A percentile compares a stretch with the other conserved stretches of the same genome.
These are phyloP conservation scores for Achroia grisella DNA, from an alignment of 1,140 invertebrate species.

Conservation along the genomic window DNA sequence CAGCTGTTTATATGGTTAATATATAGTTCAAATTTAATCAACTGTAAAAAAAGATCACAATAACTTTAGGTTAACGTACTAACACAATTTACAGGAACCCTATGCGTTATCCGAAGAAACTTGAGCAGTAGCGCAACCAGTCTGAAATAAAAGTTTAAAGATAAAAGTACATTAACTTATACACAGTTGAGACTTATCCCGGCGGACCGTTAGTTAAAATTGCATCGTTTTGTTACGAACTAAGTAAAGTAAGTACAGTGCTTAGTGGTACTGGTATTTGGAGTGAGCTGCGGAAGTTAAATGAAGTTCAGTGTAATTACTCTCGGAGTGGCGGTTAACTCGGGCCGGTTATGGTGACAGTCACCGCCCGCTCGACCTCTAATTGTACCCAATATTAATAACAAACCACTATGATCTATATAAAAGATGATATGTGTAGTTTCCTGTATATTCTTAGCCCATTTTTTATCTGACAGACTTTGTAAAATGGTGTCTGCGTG, in stretches of 20 bases:
- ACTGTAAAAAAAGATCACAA: no score
- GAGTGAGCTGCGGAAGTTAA: constrained; percentile 62
- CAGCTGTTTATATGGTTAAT: no score
- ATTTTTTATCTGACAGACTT: background rate
- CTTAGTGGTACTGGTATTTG: constrained; percentile 58
- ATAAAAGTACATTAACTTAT: constrained; percentile 18
- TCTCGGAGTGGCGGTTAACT: constrained; percentile 56
- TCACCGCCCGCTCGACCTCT: constrained; percentile 26
- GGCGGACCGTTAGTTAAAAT: constrained; percentile 44
- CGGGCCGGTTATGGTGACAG: constrained; percentile 47
- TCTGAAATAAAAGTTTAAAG: constrained; percentile 9
- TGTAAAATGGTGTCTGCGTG: no score
- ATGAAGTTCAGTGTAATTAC: constrained; percentile 67
- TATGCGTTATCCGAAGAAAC: constrained; percentile 1
- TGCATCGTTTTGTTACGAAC: constrained; percentile 53
- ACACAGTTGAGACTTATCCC: constrained; percentile 28
- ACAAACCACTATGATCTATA: constrained; percentile 16
- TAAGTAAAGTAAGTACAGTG: constrained; percentile 55
- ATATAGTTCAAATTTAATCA: no score
- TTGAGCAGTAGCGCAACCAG: constrained; percentile 1
- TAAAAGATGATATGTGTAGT: background rate
- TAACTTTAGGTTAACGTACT: no score
- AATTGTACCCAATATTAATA: constrained; percentile 41
- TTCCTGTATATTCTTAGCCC: background rate
- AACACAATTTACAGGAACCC: background rate